Evolutionary conservation across 2,113 vertebrate species (phyloP).

Genomic region (Nycticebus coucang): DNA sequence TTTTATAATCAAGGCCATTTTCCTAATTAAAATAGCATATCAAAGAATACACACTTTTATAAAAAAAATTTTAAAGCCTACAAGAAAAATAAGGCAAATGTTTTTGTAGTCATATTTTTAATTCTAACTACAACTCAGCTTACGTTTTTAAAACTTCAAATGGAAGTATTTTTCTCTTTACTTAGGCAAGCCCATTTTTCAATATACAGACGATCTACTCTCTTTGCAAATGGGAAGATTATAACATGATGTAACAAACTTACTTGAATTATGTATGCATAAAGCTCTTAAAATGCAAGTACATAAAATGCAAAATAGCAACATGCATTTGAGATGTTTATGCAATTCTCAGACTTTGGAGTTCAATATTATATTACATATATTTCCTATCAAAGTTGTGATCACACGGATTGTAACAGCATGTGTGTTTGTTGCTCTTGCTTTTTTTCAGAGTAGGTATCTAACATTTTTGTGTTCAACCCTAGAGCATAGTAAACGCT

Average conservation of each 20-base stretch:
- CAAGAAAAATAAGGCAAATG: not conserved
- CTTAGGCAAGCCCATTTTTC: not conserved
- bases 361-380: not conserved
- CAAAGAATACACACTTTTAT: not conserved
- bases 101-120: not conserved
- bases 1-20: not conserved
- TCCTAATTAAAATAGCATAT: not conserved
- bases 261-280: not conserved
- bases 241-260: not conserved
- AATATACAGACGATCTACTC: not conserved
- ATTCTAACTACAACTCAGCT: not conserved
- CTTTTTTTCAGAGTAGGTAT: not conserved
- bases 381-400: not conserved
- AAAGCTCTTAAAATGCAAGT: conserved; percentile 7
- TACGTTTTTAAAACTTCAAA: not conserved
- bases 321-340: not conserved
- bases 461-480: not conserved
- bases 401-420: not conserved
- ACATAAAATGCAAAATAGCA: not conserved
- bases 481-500: not conserved
- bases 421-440: not conserved
- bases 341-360: not conserved
- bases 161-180: not conserved
- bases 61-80: not conserved
- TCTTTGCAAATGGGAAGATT: conserved; percentile 9